These are phyloP conservation scores for Meloidogyne floridensis DNA, from an alignment of 1,140 invertebrate species.

Conservation along the genomic window DNA sequence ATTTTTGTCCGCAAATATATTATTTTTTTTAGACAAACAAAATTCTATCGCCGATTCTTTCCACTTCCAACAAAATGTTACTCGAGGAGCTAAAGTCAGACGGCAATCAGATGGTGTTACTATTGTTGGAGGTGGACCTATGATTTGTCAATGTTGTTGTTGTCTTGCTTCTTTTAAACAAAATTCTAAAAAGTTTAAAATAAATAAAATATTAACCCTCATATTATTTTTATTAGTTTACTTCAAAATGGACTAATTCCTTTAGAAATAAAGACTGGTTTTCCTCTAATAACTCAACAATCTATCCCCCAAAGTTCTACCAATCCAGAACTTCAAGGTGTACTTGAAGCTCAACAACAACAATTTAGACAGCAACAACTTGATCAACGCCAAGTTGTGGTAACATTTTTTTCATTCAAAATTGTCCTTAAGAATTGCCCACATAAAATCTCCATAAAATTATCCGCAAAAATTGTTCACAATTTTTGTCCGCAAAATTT, in stretches of 20 bases:
- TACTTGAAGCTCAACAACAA: slow-evolving; percentile 8
- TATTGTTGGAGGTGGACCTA: slow-evolving; percentile 16
- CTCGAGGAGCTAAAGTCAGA: neutral
- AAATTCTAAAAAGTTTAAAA: neutral
- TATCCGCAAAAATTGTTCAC: too few species aligned
- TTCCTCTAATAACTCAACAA: slow-evolving; percentile 32
- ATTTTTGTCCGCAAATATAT: neutral
- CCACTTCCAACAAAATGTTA: neutral
- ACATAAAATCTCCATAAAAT: too few species aligned
- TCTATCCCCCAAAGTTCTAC: slow-evolving; percentile 35
- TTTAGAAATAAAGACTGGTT: neutral
- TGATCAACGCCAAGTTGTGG: neutral
- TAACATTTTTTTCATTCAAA: neutral
- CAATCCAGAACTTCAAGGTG: neutral
- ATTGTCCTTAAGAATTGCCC: too few species aligned
- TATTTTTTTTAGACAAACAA: neutral
- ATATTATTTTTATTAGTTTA: neutral
- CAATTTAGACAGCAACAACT: neutral
- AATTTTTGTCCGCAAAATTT: too few species aligned
- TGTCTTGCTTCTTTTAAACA: slow-evolving; percentile 6
- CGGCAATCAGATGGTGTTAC: slow-evolving; percentile 29
- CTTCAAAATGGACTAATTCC: neutral
- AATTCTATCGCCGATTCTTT: neutral
- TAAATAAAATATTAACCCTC: neutral
- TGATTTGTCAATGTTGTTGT: slow-evolving; percentile 27